A percentile compares a stretch with the other conserved stretches of the same genome.
Conservation (phyloP, 2,113 vertebrate genomes). For the Ailuropoda melanoleuca region DNA sequence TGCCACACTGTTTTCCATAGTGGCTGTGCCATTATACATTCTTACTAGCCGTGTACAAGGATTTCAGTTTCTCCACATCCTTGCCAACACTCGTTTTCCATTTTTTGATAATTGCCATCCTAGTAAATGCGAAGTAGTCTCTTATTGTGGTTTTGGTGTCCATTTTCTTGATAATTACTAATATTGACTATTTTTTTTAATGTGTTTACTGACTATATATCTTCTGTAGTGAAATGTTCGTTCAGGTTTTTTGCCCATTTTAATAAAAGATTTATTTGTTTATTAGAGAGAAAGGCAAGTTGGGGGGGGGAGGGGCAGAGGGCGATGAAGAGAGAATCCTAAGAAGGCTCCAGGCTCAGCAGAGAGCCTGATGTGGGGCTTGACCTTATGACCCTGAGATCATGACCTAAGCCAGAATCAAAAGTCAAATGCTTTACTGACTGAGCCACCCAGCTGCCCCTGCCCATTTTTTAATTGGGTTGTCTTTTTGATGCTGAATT, state of each 20-base stretch:
- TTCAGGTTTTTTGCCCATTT: not conserved
- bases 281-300: not conserved
- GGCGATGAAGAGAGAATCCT: not conserved
- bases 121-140: not conserved
- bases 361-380: not conserved
- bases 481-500: not conserved
- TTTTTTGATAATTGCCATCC: not conserved
- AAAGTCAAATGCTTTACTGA: too few species aligned
- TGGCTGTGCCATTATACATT: not conserved
- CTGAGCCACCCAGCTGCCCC: too few species aligned
- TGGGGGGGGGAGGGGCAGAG: not conserved
- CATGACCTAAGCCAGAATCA: too few species aligned
- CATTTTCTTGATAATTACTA: not conserved
- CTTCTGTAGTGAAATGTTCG: not conserved
- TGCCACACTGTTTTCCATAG: not conserved
- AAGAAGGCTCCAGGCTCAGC: not conserved
- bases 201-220: not conserved
- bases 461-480: not conserved
- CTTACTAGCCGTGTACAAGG: not conserved
- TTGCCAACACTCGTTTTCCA: not conserved
- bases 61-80: not conserved
- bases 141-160: not conserved
- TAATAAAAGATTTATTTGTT: not conserved
- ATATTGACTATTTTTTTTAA: not conserved
- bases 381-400: too few species aligned